These are phyloP conservation scores for Ormyrus rosae DNA, from an alignment of 2,888 invertebrate species.

Conservation along the genomic window DNA sequence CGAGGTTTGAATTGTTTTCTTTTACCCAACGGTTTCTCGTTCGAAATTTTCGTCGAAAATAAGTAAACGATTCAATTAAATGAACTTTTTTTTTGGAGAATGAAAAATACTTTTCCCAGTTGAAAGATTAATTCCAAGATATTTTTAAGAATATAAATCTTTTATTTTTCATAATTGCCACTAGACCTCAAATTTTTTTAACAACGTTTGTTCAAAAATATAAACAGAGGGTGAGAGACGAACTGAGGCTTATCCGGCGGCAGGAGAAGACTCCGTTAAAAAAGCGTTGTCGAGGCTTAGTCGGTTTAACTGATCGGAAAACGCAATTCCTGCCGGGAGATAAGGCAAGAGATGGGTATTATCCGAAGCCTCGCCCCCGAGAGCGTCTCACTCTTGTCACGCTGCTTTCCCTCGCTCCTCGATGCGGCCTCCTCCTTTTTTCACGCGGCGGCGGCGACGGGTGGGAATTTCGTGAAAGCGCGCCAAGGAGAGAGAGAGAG, in stretches of 20 bases:
- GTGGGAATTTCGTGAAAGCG: not conserved
- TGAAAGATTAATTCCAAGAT: too few species aligned
- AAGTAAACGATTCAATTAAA: too few species aligned
- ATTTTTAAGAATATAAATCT: too few species aligned
- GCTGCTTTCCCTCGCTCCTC: slow-evolving; percentile 7
- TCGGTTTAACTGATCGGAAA: slow-evolving; percentile 72
- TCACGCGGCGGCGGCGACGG: too few species aligned
- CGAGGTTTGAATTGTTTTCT: too few species aligned
- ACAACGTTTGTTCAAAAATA: too few species aligned
- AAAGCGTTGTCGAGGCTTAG: slow-evolving; percentile 65
- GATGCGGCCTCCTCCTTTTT: slow-evolving; percentile 1
- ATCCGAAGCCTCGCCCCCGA: slow-evolving; percentile 52
- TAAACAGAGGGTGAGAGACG: not conserved
- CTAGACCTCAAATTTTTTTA: too few species aligned
- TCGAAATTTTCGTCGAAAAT: too few species aligned
- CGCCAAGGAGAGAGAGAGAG: not conserved
- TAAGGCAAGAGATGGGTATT: slow-evolving; percentile 65
- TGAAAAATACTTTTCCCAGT: too few species aligned
- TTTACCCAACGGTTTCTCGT: too few species aligned
- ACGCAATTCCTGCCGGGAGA: slow-evolving; percentile 66
- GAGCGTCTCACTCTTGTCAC: slow-evolving; percentile 9
- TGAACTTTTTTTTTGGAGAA: too few species aligned
- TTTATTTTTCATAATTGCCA: too few species aligned
- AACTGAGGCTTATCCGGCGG: slow-evolving; percentile 47
- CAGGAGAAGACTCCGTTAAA: slow-evolving; percentile 57